These are phyloP conservation scores for Troilus luridus DNA, from an alignment of 2,888 invertebrate species.

Conservation along the genomic window DNA sequence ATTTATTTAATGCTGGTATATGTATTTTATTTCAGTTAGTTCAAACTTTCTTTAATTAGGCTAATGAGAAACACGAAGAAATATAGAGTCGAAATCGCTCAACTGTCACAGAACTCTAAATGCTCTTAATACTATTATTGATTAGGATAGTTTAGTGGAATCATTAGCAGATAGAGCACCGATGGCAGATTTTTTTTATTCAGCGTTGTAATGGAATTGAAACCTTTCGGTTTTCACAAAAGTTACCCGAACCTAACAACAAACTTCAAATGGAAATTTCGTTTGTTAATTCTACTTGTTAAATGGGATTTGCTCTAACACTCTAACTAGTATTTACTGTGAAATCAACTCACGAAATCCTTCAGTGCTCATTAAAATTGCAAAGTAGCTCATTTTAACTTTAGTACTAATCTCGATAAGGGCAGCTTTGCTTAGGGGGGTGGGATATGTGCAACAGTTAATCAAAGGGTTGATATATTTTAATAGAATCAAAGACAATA, in stretches of 20 bases:
- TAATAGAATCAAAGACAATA: background rate
- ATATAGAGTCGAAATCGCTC: too few species aligned
- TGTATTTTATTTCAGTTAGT: too few species aligned
- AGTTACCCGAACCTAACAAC: constrained; percentile 22
- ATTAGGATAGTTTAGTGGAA: background rate
- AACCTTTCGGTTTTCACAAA: background rate
- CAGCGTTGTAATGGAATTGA: background rate
- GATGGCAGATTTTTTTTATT: background rate
- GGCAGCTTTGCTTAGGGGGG: background rate
- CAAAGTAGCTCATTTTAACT: constrained; percentile 41
- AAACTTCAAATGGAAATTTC: constrained; percentile 35
- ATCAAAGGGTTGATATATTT: background rate
- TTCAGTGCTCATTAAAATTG: constrained; percentile 41
- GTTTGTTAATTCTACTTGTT: constrained; percentile 46
- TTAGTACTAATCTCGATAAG: constrained; percentile 9
- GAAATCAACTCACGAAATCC: constrained; percentile 27
- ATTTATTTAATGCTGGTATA: too few species aligned
- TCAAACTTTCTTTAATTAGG: too few species aligned
- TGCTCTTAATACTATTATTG: too few species aligned
- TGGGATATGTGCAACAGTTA: background rate
- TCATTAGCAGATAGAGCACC: background rate
- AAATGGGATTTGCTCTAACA: constrained; percentile 28
- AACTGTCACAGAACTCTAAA: too few species aligned
- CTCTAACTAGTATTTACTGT: constrained; percentile 48
- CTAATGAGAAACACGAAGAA: too few species aligned